These are phyloP conservation scores for Ptilodon capucinus DNA, from an alignment of 2,888 invertebrate genomes.

Conservation along the genomic window DNA sequence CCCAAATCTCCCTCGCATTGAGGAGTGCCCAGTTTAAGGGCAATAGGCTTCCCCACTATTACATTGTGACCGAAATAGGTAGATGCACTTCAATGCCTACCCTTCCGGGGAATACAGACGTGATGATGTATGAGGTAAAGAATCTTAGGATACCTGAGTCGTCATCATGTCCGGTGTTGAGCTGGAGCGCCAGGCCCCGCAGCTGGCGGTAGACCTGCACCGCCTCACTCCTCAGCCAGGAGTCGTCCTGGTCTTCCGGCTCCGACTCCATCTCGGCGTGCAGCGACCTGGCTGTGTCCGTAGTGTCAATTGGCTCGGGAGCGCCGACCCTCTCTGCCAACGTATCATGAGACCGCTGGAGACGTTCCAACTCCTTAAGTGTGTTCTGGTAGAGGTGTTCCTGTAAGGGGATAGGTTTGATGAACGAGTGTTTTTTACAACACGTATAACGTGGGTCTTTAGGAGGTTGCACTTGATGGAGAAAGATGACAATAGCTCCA, in stretches of 20 bases:
- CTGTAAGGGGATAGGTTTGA: constrained; percentile 50
- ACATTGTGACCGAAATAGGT: no score
- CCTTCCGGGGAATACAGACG: no score
- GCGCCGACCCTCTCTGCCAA: constrained; percentile 87
- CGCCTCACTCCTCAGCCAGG: constrained; percentile 85
- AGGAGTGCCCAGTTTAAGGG: no score
- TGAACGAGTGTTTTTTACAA: no score
- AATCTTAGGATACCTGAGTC: constrained; percentile 84
- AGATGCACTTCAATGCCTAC: no score
- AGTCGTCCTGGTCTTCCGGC: constrained; percentile 79
- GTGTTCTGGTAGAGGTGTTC: constrained; percentile 80
- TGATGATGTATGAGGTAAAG: no score
- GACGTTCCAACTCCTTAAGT: constrained; percentile 86
- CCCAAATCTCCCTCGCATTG: no score
- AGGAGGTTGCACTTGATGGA: no score
- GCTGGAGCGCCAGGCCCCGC: constrained; percentile 87
- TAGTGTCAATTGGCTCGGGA: constrained; percentile 70
- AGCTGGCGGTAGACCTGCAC: constrained; percentile 89
- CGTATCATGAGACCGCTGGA: constrained; percentile 87
- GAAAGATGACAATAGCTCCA: no score
- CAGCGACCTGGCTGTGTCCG: constrained; percentile 85
- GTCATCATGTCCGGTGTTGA: constrained; percentile 90
- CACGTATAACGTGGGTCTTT: no score
- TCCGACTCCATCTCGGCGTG: constrained; percentile 96
- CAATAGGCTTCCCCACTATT: no score